Evolutionary conservation across 1,140 invertebrate species (phyloP).

Genomic region (Sminthurides bifidus): DNA sequence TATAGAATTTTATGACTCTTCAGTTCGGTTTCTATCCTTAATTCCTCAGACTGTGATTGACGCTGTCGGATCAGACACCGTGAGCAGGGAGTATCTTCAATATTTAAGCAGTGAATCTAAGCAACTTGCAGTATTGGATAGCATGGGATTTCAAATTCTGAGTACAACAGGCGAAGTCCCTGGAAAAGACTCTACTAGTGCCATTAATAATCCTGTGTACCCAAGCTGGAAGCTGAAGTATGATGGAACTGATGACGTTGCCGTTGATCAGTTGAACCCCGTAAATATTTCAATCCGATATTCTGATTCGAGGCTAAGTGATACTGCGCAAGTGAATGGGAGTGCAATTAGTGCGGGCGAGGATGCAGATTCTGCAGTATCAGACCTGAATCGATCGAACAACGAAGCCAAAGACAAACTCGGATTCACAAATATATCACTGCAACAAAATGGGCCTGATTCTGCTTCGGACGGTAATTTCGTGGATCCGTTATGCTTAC

Average conservation of each 20-base stretch:
- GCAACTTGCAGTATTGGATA: slow-evolving; percentile 6
- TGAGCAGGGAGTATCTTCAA: slow-evolving; percentile 18
- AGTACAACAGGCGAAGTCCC: neutral
- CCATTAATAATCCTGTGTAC: slow-evolving; percentile 8
- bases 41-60: slow-evolving; percentile 15
- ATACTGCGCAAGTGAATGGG: no score
- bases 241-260: slow-evolving; percentile 20
- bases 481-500: no score
- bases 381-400: no score
- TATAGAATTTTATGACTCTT: slow-evolving; percentile 27
- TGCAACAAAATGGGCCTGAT: no score
- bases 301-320: no score
- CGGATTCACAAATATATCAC: no score
- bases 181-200: neutral
- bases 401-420: no score
- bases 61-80: slow-evolving; percentile 12
- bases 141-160: slow-evolving; percentile 1
- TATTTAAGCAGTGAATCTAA: slow-evolving; percentile 22
- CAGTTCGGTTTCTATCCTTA: slow-evolving; percentile 22
- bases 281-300: no score
- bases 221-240: slow-evolving; percentile 25
- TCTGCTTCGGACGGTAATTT: no score
- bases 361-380: neutral
- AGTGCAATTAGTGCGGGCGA: neutral
- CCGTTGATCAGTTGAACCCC: no score